Conservation (phyloP, 2,113 vertebrate genomes). For the Megaceryle torquata region DNA sequence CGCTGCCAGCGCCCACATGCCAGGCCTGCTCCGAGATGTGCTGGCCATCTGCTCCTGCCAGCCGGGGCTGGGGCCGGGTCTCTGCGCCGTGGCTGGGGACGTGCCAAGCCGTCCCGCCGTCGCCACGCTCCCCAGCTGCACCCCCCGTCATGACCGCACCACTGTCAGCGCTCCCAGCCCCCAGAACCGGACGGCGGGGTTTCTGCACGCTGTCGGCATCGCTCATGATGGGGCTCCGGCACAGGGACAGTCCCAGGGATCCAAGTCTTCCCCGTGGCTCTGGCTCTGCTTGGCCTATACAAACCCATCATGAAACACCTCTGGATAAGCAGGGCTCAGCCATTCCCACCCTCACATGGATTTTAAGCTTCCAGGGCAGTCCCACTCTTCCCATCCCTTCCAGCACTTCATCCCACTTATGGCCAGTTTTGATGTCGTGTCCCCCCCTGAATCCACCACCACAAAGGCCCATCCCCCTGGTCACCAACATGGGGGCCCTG, state of each 20-base stretch:
- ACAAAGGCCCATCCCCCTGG: neutral
- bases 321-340: neutral
- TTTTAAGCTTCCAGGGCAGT: neutral
- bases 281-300: neutral
- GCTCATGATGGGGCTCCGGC: accelerated
- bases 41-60: constrained; percentile 68
- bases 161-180: neutral
- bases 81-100: constrained; percentile 43
- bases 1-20: constrained; percentile 49
- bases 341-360: accelerated
- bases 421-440: neutral
- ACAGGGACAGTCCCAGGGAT: neutral
- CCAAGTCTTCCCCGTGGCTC: neutral
- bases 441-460: accelerated
- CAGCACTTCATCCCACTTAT: neutral
- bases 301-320: neutral
- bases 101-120: constrained; percentile 46
- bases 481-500: neutral
- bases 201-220: neutral
- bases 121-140: constrained; percentile 51
- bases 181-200: neutral
- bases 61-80: constrained; percentile 55
- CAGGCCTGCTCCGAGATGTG: constrained; percentile 59
- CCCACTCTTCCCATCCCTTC: neutral
- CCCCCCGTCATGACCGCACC: constrained; percentile 27